phyloP scores from a whole-genome alignment of 2,888 invertebrate genomes.

The Melanophora roralis region DNA sequence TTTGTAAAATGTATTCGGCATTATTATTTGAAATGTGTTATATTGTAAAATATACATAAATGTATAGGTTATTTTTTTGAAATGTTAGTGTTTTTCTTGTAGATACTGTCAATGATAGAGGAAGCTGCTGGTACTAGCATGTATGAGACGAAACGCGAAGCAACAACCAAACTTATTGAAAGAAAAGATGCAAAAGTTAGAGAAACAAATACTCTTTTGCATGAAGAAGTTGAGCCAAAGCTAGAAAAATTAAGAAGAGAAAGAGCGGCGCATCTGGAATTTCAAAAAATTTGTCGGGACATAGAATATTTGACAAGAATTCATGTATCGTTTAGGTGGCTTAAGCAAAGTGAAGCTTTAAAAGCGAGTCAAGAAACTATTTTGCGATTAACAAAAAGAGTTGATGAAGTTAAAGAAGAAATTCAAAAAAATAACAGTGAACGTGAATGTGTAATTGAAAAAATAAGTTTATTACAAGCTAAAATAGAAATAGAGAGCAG shows the following conservation, averaged over 20 bases:
- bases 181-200: conserved; percentile 94
- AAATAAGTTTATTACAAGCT: conserved; percentile 81
- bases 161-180: conserved; percentile 90
- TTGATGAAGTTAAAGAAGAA: conserved; percentile 79
- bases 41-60: no score
- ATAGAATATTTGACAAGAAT: conserved; percentile 88
- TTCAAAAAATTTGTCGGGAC: conserved; percentile 90
- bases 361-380: conserved; percentile 79
- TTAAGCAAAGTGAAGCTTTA: conserved; percentile 77
- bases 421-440: conserved; percentile 80
- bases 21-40: no score
- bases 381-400: conserved; percentile 79
- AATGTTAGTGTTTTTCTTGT: conserved; percentile 2
- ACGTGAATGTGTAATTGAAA: conserved; percentile 79
- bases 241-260: conserved; percentile 91
- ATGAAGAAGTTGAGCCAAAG: conserved; percentile 94
- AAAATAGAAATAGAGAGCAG: conserved; percentile 84
- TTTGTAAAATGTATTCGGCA: no score
- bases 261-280: conserved; percentile 89
- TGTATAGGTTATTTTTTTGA: background rate
- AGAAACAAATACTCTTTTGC: conserved; percentile 87
- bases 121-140: conserved; percentile 98
- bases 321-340: conserved; percentile 77
- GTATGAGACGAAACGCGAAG: conserved; percentile 95
- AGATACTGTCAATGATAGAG: conserved; percentile 97